A percentile compares a stretch with the other conserved stretches of the same genome.
Conservation (phyloP, 2,113 vertebrate genomes). For the Oriolus oriolus region DNA sequence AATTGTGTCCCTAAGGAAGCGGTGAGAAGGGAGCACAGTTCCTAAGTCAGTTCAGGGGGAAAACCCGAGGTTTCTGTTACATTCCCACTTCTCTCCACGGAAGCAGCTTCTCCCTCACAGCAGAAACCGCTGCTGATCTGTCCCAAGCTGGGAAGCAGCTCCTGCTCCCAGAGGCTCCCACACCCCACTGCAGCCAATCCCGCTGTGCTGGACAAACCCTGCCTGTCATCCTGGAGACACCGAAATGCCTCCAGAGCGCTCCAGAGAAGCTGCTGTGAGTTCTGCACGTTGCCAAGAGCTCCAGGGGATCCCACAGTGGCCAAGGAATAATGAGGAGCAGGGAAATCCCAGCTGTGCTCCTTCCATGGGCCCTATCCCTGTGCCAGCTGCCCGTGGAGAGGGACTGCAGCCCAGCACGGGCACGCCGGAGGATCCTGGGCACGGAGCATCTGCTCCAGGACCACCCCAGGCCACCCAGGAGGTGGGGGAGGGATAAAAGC, state of each 20-base stretch:
- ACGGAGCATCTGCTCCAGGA: not conserved
- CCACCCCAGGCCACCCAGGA: fast-evolving
- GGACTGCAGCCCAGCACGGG: not conserved
- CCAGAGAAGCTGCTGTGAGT: not conserved
- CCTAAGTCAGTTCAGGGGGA: not conserved
- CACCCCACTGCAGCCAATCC: not conserved
- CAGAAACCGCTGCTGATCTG: not conserved
- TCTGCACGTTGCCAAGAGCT: not conserved
- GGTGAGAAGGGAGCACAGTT: not conserved
- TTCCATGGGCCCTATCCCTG: not conserved
- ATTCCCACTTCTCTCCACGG: not conserved
- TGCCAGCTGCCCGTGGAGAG: not conserved
- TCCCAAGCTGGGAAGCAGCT: not conserved
- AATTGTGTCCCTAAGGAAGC: not conserved
- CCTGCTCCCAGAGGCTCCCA: not conserved
- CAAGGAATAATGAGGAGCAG: not conserved
- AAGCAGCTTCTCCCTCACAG: not conserved
- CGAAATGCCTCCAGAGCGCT: not conserved
- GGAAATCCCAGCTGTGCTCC: slow-evolving; percentile 10
- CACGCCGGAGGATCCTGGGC: not conserved
- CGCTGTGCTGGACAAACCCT: not conserved
- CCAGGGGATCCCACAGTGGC: not conserved
- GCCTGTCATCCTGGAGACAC: not conserved
- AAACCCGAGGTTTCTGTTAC: not conserved
- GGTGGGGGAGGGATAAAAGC: not conserved